phyloP scores from a whole-genome alignment of 2,888 invertebrate species.

The Slavum lentiscoides region DNA sequence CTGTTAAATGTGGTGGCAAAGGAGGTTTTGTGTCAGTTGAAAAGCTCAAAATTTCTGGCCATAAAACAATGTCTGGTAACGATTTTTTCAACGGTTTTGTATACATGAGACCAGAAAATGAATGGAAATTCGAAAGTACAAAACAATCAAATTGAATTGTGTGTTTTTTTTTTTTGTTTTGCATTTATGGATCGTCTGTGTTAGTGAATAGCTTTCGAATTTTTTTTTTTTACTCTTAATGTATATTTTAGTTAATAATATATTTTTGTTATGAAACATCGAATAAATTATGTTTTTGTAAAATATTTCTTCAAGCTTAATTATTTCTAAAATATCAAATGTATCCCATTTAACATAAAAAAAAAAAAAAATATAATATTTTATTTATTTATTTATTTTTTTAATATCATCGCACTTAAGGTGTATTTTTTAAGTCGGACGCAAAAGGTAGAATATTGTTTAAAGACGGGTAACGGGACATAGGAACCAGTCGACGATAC shows the following conservation, averaged over 20 bases:
- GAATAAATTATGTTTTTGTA: background rate
- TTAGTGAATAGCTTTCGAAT: background rate
- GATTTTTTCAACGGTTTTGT: slow-evolving; percentile 89
- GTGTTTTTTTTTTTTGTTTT: background rate
- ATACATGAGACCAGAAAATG: slow-evolving; percentile 61
- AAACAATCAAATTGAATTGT: background rate
- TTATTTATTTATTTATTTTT: too few species aligned
- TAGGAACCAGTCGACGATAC: too few species aligned
- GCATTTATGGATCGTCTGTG: too few species aligned
- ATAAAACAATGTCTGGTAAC: slow-evolving; percentile 72
- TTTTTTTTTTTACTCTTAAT: background rate
- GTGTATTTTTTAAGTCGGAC: too few species aligned
- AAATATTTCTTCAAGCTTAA: background rate
- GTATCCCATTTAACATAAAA: too few species aligned
- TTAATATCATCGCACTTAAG: too few species aligned
- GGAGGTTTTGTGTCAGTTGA: slow-evolving; percentile 69
- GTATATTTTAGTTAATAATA: slow-evolving; percentile 3
- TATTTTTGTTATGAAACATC: background rate
- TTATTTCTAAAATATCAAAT: background rate
- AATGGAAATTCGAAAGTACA: slow-evolving; percentile 24
- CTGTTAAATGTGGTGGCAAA: slow-evolving; percentile 72
- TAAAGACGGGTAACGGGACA: too few species aligned
- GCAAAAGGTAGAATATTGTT: too few species aligned
- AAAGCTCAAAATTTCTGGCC: slow-evolving; percentile 69
- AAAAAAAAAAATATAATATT: too few species aligned